Percentiles rank a stretch among this genome's conserved stretches.
Evolutionary conservation across 2,113 vertebrate genomes (phyloP).

Genomic region (Pitta sordida): DNA sequence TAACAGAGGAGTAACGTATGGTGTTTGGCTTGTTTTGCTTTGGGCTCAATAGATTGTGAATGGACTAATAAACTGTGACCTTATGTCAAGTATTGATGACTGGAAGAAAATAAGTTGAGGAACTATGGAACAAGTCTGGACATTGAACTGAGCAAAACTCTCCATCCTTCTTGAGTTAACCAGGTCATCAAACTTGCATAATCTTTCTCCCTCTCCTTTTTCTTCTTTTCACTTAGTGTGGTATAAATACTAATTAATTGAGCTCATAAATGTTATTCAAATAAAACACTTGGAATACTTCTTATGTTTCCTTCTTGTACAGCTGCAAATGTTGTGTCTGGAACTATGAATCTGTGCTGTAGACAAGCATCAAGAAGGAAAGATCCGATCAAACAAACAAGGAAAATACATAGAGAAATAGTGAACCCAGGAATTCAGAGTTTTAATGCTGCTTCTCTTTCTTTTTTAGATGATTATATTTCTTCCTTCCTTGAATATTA

Average conservation of each 20-base stretch:
- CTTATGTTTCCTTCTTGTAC: conserved; percentile 62
- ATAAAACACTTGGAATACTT: conserved; percentile 60
- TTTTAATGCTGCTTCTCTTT: conserved; percentile 46
- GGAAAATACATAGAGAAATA: conserved; percentile 21
- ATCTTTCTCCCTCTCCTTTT: conserved; percentile 47
- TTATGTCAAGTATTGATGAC: conserved; percentile 7
- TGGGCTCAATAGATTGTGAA: conserved; percentile 42
- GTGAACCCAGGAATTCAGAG: conserved; percentile 29
- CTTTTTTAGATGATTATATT: conserved; percentile 34
- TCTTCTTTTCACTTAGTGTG: conserved; percentile 54
- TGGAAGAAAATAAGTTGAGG: conserved; percentile 45
- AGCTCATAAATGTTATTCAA: conserved; percentile 58
- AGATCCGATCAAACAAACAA: neutral
- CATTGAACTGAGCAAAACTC: conserved; percentile 49
- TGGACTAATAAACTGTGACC: conserved; percentile 29
- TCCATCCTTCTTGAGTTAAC: conserved; percentile 32
- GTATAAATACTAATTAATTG: conserved; percentile 55
- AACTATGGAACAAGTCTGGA: conserved; percentile 51
- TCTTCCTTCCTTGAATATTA: conserved; percentile 36
- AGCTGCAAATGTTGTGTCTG: conserved; percentile 40
- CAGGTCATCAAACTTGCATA: conserved; percentile 54
- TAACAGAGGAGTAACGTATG: neutral
- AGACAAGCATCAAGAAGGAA: conserved; percentile 65
- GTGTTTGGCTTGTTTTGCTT: neutral
- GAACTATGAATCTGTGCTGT: conserved; percentile 60